Evolutionary conservation across 1,140 invertebrate genomes (phyloP).

Genomic region (Notospermus geniculatus): DNA sequence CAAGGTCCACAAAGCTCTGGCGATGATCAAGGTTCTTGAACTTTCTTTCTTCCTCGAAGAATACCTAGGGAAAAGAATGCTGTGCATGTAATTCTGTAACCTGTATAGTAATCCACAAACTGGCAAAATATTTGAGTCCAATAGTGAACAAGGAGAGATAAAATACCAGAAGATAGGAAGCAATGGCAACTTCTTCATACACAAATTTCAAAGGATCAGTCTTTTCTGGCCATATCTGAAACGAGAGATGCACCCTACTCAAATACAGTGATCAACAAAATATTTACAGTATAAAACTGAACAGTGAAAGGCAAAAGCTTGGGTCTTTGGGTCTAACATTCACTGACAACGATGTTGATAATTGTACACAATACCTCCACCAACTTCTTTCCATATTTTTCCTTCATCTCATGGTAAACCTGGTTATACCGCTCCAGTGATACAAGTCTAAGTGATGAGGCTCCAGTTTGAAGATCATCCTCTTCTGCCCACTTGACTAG

Average conservation of each 20-base stretch:
- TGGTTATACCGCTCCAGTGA: slow-evolving; percentile 68
- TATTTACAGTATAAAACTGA: too few relatives aligned
- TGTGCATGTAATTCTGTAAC: background rate
- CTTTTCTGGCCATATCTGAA: slow-evolving; percentile 75
- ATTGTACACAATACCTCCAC: too few relatives aligned
- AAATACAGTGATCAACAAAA: too few relatives aligned
- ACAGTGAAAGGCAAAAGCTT: slow-evolving; percentile 36
- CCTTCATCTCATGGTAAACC: slow-evolving; percentile 74
- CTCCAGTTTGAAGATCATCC: slow-evolving; percentile 34
- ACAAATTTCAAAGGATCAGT: slow-evolving; percentile 95
- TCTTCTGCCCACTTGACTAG: slow-evolving; percentile 66
- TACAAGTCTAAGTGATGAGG: slow-evolving; percentile 67
- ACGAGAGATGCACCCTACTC: too few relatives aligned
- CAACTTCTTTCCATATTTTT: slow-evolving; percentile 74
- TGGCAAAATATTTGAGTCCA: background rate
- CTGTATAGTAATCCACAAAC: background rate
- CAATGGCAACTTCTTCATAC: slow-evolving; percentile 94
- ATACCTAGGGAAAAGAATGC: slow-evolving; percentile 28
- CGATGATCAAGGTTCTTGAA: slow-evolving; percentile 33
- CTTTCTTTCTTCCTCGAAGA: slow-evolving; percentile 48
- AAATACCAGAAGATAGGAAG: slow-evolving; percentile 78
- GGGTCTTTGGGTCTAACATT: too few relatives aligned
- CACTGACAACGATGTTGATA: too few relatives aligned
- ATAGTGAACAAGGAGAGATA: too few relatives aligned
- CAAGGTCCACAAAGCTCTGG: slow-evolving; percentile 86